phyloP scores from a whole-genome alignment of 2,113 vertebrate species.

The Tylochromis polylepis region DNA sequence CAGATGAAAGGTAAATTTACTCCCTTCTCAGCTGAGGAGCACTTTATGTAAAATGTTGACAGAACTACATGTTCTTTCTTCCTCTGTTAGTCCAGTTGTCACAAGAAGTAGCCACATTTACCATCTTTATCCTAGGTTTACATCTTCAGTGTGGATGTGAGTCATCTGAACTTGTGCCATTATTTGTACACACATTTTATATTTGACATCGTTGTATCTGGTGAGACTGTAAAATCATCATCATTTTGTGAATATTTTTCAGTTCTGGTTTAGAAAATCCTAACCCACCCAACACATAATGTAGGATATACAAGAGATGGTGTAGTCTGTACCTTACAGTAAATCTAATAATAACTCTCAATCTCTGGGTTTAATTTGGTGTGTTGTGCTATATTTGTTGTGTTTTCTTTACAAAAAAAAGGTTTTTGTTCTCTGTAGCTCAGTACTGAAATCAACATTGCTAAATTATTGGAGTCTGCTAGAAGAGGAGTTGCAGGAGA shows the following conservation, averaged over 20 bases:
- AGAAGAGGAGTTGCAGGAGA: neutral
- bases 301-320: neutral
- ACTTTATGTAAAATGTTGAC: constrained; percentile 13
- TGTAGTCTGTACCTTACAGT: neutral
- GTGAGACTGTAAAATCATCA: neutral
- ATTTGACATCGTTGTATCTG: neutral
- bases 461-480: rapidly evolving
- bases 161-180: neutral
- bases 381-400: neutral
- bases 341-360: neutral
- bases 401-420: neutral
- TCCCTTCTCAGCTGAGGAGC: neutral
- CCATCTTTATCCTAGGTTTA: neutral
- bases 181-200: neutral
- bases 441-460: neutral
- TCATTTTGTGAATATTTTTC: neutral
- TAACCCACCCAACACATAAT: neutral
- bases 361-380: neutral
- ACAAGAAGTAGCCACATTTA: neutral
- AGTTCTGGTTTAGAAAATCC: neutral
- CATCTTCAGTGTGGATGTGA: neutral
- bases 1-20: constrained; percentile 53
- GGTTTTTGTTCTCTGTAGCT: neutral
- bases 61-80: neutral
- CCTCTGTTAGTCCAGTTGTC: constrained; percentile 1